These are phyloP conservation scores for Cyaniris semiargus DNA, from an alignment of 2,888 invertebrate genomes.

Conservation along the genomic window DNA sequence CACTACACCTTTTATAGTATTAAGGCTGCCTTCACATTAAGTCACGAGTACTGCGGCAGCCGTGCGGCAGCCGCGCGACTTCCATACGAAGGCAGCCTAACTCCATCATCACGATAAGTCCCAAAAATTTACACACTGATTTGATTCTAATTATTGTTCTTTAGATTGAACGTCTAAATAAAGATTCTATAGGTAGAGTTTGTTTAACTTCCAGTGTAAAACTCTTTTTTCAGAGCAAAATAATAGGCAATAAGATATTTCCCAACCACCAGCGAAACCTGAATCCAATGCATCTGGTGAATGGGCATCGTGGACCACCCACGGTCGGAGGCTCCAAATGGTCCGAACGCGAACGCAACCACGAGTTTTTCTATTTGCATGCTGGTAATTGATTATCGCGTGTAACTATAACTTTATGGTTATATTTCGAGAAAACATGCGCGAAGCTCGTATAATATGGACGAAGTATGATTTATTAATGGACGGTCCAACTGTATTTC, in stretches of 20 bases:
- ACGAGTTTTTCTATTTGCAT: conserved; percentile 5
- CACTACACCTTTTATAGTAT: not conserved
- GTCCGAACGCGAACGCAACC: not conserved
- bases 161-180: not conserved
- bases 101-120: not conserved
- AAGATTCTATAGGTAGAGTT: not conserved
- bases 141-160: not conserved
- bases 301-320: conserved; percentile 14
- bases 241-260: not conserved
- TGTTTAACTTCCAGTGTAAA: not conserved
- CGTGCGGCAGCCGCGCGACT: too few species aligned
- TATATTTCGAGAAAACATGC: not conserved
- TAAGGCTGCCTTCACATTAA: too few species aligned
- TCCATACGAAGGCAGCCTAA: too few species aligned
- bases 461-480: conserved; percentile 20
- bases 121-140: not conserved
- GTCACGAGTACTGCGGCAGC: too few species aligned
- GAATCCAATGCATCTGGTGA: conserved; percentile 1
- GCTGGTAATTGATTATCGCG: conserved; percentile 12
- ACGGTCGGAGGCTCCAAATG: not conserved
- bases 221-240: not conserved
- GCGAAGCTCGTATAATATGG: not conserved
- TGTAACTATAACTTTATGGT: not conserved
- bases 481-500: not conserved
- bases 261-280: not conserved